Base-by-base conservation (phyloP, 1,140 invertebrate species). In the Papilio machaon region DNA sequence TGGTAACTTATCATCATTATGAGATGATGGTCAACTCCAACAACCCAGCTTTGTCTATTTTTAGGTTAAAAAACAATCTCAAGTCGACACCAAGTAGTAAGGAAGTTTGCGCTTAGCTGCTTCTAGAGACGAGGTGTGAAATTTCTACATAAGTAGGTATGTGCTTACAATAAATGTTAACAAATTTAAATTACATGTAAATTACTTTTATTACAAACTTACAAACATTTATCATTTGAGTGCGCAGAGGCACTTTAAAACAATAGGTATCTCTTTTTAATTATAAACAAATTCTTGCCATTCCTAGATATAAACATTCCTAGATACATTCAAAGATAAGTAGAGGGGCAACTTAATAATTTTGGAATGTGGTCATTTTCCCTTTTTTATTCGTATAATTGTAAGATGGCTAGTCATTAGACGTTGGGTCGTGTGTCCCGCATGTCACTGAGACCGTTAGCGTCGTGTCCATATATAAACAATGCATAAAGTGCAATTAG, bases 401-500 rank as follows among this genome's bases (percentile, higher is more conserved):
- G 11, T 15, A 70, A 38, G 64, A 11, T 70, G 5, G 17, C 13
- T 15, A 35, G 11, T 70, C 13, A 73, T 47, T 46, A 73, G 73
- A 7, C 38, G 43, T 5, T 35, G 9, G 11, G 46, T 74, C 73
- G n/a, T 47, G 46, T 74, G 19, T 30, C 60, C 43, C 46, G n/a
- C 35, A 74, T 74, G 73, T 30, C 47, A 52, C 13, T 19, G 10
- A 13, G 74, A 52, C 74, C 74, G 74, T 76, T 76, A 76, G 46
- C 19, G 13, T 15, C 10, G 46, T 35, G 47, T 54, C 74, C 74
- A 11, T 76, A 75, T 75, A 76, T 19, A 49, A 76, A 76, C 74
- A 76, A 76, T 76, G 47, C 74, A 76, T 76, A 76, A 76, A 76
- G 13, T 76, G 74, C 47, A 76, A 76, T 76, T 76, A 76, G 74